Conservation (phyloP, 37 sponge, comb jelly and placozoan genomes). For the Mnemiopsis leidyi region DNA sequence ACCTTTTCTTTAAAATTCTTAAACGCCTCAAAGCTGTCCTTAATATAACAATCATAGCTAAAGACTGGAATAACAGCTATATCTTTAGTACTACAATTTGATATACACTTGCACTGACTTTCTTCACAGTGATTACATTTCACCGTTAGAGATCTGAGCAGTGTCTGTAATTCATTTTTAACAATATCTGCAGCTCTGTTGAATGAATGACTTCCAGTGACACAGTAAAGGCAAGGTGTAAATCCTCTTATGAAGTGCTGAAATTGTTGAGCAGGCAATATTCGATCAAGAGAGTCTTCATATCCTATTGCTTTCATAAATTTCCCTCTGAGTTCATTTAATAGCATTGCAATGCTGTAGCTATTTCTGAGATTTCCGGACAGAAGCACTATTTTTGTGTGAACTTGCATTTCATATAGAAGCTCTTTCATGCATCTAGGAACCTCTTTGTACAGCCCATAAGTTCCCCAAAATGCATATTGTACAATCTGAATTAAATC, state of each 20-base stretch:
- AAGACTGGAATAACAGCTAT: neutral
- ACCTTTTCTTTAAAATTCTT: neutral
- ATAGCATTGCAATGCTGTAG: neutral
- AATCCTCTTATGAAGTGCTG: neutral
- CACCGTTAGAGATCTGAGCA: neutral
- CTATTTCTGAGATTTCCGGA: neutral
- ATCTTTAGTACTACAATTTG: too few species aligned
- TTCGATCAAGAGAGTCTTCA: neutral
- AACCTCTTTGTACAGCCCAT: neutral
- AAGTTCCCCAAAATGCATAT: neutral
- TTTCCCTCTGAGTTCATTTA: neutral
- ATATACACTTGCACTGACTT: neutral
- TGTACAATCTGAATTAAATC: neutral
- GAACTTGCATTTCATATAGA: neutral
- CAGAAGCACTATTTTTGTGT: neutral
- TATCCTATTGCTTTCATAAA: neutral
- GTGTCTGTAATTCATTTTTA: neutral
- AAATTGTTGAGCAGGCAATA: neutral
- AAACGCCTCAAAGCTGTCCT: neutral
- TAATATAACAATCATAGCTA: neutral
- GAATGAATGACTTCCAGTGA: neutral
- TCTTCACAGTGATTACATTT: neutral
- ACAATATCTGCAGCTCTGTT: neutral
- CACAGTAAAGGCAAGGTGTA: neutral
- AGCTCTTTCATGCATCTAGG: neutral